Base-by-base conservation (phyloP, 2,888 invertebrate genomes). In the Chrysolina americana region DNA sequence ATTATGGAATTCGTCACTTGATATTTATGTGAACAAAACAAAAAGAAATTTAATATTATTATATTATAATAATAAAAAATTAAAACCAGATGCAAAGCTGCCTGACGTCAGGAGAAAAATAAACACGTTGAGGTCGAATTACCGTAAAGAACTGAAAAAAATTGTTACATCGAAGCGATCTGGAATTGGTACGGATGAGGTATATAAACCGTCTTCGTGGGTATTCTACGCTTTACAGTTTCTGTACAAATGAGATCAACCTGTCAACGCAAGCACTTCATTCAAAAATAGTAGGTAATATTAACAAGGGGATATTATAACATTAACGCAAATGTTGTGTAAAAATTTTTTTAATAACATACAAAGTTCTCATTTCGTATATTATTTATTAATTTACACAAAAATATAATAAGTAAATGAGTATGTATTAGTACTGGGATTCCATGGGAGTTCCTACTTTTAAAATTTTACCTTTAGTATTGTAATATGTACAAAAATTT, bases 1-100 rank as follows among this genome's bases (percentile, higher is more conserved):
- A 53, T 70, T 70, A 36, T 62, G 62, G 70, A 70, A 70, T 70
- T 70, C 63, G 15, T 63, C 70, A 53, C 44, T 70, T 36, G 70
- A 70, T 63, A 44, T 44, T 23, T 68, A 68, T 56, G 63, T 70
- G 62, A 70, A 62, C 41, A 71, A 71, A 71, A 65, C 50, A 53
- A 71, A 65, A 71, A 71, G 65, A 65, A 70, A 2, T 15, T 23
- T 19, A 62, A 62, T 44, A 28, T 53, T 8, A 70, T 56, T n/a
- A n/a, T n/a, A n/a, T n/a, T n/a, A n/a, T n/a, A n/a, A n/a, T 56
- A 15, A 70, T 47, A 53, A 70, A 63, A 62, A 50, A n/a, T n/a
- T n/a, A n/a, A n/a, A n/a, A n/a, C n/a, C n/a, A n/a, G n/a, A n/a
- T n/a, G n/a, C n/a, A n/a, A 62, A 19, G 41, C 23, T 62, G 44